Evolutionary conservation across 2,113 vertebrate species (phyloP), one percentile per base, ranked within the genome.

Genomic region (Nothoprocta perdicaria): DNA sequence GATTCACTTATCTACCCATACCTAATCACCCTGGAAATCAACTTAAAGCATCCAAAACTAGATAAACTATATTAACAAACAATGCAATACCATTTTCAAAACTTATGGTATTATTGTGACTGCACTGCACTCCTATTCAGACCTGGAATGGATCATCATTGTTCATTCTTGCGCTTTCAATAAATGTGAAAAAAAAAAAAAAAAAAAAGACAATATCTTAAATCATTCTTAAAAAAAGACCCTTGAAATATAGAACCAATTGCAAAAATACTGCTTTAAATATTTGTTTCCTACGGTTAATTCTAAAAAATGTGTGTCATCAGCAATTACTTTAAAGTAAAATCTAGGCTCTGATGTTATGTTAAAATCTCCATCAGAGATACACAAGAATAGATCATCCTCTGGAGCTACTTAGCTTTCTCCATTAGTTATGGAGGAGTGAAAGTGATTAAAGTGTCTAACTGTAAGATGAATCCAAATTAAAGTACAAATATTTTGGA

Each of bases 331-430:
- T 57, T 11, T 6, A 18, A 57, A 4, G 22, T 65, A 48, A 65
- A 77, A 71, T 4, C 19, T 41, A 35, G 24, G 26, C 33, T 48
- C 21, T 29, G 33, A 55, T 71, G 77, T 77, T 76, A 40, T 35
- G 21, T 38, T 80, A n/a, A 84, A 43, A n/a, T 80, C 6, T 90
- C 8, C 0, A 0, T 27, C 60, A 24, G 24, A 63, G 57, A 38
- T 4, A 53, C 27, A 72, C 33, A 43, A 38, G 60, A 76, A 77
- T 43, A 13, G 48, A 66, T 83, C 45, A 61, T 50, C 12, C 13
- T 55, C 40, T 79, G 38, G 66, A 74, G 55, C 62, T 19, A 33
- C 8, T 65, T 60, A 15, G 29, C 11, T 71, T 11, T 69, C 23
- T 69, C 27, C 3, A 14, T 27, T 68, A 68, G 11, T 33, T 45